These are phyloP conservation scores for Monarcha castaneiventris DNA, from an alignment of 2,113 vertebrate genomes.

Conservation along the genomic window DNA sequence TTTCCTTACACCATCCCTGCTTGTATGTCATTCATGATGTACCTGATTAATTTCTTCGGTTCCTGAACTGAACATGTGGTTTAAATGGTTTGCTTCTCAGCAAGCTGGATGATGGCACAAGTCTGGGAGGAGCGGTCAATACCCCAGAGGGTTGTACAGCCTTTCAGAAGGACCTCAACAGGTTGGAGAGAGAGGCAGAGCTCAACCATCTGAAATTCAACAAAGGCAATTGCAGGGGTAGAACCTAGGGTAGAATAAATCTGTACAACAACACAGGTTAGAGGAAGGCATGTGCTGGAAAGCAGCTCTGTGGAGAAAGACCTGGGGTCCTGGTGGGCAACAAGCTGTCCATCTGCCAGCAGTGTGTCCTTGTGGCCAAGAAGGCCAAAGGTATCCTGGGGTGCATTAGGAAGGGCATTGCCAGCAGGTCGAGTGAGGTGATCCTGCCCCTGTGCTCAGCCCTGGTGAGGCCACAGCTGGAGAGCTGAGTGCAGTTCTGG, in stretches of 20 bases:
- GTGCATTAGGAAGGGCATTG: background rate
- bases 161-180: background rate
- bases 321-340: background rate
- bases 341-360: background rate
- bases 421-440: background rate
- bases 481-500: background rate
- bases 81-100: background rate
- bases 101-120: background rate
- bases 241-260: background rate
- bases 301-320: background rate
- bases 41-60: background rate
- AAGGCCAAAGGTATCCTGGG: no score
- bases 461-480: background rate
- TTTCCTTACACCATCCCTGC: background rate
- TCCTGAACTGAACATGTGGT: background rate
- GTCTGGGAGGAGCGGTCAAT: background rate
- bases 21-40: background rate
- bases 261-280: background rate
- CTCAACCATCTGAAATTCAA: background rate
- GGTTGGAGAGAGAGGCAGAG: background rate
- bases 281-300: background rate
- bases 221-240: background rate
- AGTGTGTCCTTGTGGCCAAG: background rate
- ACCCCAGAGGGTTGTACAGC: background rate
- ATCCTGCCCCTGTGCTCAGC: background rate